phyloP scores from a whole-genome alignment of 1,140 invertebrate genomes.

The Pogonomyrmex californicus region DNA sequence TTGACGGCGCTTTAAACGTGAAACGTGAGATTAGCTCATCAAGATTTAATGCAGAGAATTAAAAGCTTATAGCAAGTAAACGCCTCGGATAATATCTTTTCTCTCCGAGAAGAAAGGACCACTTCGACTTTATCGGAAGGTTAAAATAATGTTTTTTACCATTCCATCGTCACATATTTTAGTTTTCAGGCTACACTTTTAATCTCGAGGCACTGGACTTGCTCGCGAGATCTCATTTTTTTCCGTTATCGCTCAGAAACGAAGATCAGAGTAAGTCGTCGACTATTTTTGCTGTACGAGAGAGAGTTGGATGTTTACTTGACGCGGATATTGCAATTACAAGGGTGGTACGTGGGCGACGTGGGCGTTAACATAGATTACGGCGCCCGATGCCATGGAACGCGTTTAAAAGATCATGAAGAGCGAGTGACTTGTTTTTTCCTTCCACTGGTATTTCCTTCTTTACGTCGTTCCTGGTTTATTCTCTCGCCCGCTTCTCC shows the following conservation, averaged over 20 bases:
- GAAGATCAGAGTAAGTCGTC: not conserved
- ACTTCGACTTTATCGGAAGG: not conserved
- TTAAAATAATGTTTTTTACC: not conserved
- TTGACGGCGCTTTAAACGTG: conserved; percentile 1
- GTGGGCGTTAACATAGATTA: conserved; percentile 8
- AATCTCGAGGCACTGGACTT: not conserved
- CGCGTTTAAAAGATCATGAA: conserved; percentile 63
- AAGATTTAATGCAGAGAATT: conserved; percentile 30
- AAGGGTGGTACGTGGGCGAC: conserved; percentile 8
- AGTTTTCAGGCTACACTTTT: not conserved
- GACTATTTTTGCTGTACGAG: conserved; percentile 22
- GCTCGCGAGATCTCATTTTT: not conserved
- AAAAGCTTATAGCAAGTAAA: conserved; percentile 20
- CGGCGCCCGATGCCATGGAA: not conserved
- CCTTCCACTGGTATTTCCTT: conserved; percentile 22
- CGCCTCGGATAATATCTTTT: not conserved
- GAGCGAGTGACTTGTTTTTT: conserved; percentile 60
- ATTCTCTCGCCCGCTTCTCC: conserved; percentile 37
- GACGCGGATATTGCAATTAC: conserved; percentile 38
- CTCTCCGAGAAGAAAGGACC: not conserved
- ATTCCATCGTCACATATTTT: not conserved
- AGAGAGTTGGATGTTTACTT: conserved; percentile 35
- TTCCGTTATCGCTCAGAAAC: not conserved
- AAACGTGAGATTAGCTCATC: conserved; percentile 28
- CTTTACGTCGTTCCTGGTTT: conserved; percentile 42